Percentiles rank a stretch among this genome's conserved stretches.
phyloP scores from a whole-genome alignment of 1,140 invertebrate genomes.

The Papilio machaon region DNA sequence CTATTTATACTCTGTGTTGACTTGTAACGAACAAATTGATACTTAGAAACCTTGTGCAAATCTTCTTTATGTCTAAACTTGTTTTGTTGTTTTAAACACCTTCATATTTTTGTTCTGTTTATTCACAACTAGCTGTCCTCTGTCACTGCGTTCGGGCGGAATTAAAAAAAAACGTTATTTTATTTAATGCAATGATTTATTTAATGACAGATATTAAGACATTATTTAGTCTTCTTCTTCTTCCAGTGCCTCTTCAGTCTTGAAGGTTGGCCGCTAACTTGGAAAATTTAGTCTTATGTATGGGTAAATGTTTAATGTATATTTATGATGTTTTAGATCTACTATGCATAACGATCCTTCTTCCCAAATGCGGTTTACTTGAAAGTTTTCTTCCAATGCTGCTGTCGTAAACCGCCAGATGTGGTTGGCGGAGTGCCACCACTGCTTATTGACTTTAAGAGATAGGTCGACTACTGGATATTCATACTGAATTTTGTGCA shows the following conservation, averaged over 20 bases:
- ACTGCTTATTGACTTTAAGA: slow-evolving; percentile 21
- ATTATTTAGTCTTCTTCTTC: not conserved
- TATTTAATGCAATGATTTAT: no score
- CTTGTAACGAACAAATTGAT: slow-evolving; percentile 23
- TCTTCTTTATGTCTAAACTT: not conserved
- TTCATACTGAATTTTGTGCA: not conserved
- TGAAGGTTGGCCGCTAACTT: no score
- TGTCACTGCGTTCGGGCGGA: no score
- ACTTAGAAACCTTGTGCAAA: slow-evolving; percentile 17
- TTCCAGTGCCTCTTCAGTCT: no score
- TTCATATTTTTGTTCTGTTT: no score
- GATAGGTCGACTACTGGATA: slow-evolving; percentile 4
- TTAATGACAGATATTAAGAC: no score
- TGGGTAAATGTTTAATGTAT: not conserved
- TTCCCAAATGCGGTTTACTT: not conserved
- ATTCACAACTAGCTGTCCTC: no score
- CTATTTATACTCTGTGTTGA: slow-evolving; percentile 47
- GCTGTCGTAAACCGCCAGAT: slow-evolving; percentile 14
- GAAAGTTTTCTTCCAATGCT: not conserved
- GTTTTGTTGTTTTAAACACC: not conserved
- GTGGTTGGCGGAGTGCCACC: slow-evolving; percentile 6
- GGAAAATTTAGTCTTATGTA: not conserved
- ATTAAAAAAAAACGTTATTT: no score
- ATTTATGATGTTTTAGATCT: not conserved
- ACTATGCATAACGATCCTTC: not conserved